phyloP scores from a whole-genome alignment of 1,140 invertebrate genomes.

The Vollenhovia emeryi region DNA sequence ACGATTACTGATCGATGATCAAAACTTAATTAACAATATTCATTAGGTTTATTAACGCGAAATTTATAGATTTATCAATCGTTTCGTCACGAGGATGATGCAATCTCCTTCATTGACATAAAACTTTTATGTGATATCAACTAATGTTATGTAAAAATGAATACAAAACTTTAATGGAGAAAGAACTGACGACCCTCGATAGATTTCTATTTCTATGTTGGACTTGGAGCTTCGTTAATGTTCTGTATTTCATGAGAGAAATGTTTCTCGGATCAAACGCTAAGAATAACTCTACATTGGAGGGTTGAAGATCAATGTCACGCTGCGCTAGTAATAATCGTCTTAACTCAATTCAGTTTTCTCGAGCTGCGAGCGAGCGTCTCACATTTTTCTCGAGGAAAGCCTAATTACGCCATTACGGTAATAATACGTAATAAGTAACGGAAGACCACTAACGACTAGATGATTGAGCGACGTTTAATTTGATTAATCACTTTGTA shows the following conservation, averaged over 20 bases:
- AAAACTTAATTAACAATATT: not conserved
- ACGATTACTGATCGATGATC: not conserved
- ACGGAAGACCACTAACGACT: too few species aligned
- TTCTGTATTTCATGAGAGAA: not conserved
- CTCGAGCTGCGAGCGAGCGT: not conserved
- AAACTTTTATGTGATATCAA: not conserved
- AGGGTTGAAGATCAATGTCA: not conserved
- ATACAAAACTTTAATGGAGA: not conserved
- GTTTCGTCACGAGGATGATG: not conserved
- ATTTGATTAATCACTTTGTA: not conserved
- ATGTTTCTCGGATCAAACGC: not conserved
- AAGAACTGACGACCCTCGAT: not conserved
- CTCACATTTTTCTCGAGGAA: too few species aligned
- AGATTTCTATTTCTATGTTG: not conserved
- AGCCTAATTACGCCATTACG: not conserved
- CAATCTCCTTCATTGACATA: not conserved
- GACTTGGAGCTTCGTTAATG: not conserved
- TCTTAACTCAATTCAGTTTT: not conserved
- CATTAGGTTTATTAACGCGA: not conserved
- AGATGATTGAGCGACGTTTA: not conserved
- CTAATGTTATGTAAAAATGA: not conserved
- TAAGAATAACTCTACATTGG: conserved; percentile 13
- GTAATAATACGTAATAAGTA: too few species aligned
- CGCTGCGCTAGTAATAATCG: not conserved
- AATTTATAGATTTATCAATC: not conserved